Percentiles rank a stretch among this genome's conserved stretches.
These are phyloP conservation scores for Plecturocebus donacophilus DNA, from an alignment of 2,113 vertebrate genomes.

Conservation along the genomic window DNA sequence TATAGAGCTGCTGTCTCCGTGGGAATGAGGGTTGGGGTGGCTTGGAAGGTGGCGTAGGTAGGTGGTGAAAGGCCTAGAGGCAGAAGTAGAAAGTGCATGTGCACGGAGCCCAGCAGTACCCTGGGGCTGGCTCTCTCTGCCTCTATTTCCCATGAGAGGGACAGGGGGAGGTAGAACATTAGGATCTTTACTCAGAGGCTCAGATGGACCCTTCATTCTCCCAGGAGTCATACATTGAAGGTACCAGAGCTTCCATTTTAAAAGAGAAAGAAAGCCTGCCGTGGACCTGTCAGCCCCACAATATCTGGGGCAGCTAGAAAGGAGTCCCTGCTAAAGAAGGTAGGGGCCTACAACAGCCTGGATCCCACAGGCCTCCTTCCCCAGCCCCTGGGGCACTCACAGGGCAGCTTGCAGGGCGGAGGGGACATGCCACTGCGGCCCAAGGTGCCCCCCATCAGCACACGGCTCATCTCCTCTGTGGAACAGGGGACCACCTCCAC, in stretches of 20 bases:
- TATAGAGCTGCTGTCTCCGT: constrained; percentile 92
- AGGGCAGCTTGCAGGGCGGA: constrained; percentile 98
- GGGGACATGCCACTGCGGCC: constrained; percentile 98
- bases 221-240: constrained; percentile 34
- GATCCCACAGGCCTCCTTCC: constrained; percentile 48
- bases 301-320: background rate
- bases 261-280: constrained; percentile 28
- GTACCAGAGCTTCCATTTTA: constrained; percentile 39
- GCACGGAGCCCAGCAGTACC: background rate
- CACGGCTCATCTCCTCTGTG: constrained; percentile 98
- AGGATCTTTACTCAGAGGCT: background rate
- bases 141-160: background rate
- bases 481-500: constrained; percentile 99
- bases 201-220: background rate
- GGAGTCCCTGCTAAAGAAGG: background rate
- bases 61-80: constrained; percentile 94
- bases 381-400: constrained; percentile 85
- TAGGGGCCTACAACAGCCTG: background rate
- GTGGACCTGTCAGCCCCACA: background rate
- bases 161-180: background rate
- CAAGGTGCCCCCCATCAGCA: constrained; percentile 97
- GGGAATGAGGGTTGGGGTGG: constrained; percentile 89
- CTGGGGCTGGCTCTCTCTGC: background rate
- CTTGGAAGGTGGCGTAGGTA: constrained; percentile 93
- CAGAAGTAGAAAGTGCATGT: constrained; percentile 45